phyloP scores from a whole-genome alignment of 2,113 vertebrate genomes.

The Aptenodytes patagonicus region DNA sequence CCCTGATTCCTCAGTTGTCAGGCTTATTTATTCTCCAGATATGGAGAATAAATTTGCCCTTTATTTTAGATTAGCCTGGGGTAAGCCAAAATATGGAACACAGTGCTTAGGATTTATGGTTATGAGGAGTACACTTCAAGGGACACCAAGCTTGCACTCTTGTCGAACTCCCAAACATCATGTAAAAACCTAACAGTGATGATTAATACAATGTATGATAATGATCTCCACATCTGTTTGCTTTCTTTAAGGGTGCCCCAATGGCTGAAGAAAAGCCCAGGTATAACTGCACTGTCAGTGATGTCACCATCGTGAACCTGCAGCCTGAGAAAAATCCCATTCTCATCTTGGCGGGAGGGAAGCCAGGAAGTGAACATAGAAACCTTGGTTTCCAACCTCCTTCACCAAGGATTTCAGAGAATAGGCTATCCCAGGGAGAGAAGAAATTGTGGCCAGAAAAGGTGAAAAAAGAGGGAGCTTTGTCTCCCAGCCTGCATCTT shows the following conservation, averaged over 20 bases:
- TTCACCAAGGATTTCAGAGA: slow-evolving; percentile 49
- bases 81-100: background rate
- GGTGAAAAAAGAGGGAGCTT: background rate
- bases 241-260: slow-evolving; percentile 24
- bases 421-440: background rate
- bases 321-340: slow-evolving; percentile 40
- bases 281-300: slow-evolving; percentile 67
- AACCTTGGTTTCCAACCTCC: slow-evolving; percentile 8
- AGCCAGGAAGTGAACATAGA: background rate
- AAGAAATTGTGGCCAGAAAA: slow-evolving; percentile 28
- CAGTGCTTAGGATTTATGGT: background rate
- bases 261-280: slow-evolving; percentile 52
- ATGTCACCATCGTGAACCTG: slow-evolving; percentile 69
- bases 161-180: background rate
- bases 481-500: slow-evolving; percentile 7
- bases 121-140: background rate
- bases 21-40: background rate
- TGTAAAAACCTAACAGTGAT: background rate
- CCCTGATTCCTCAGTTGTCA: background rate
- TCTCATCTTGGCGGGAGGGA: background rate
- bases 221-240: background rate
- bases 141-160: background rate
- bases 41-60: background rate
- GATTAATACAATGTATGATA: background rate
- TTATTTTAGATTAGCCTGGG: background rate